These are phyloP conservation scores for Falco naumanni DNA, from an alignment of 2,797 vertebrate genomes.

Conservation along the genomic window DNA sequence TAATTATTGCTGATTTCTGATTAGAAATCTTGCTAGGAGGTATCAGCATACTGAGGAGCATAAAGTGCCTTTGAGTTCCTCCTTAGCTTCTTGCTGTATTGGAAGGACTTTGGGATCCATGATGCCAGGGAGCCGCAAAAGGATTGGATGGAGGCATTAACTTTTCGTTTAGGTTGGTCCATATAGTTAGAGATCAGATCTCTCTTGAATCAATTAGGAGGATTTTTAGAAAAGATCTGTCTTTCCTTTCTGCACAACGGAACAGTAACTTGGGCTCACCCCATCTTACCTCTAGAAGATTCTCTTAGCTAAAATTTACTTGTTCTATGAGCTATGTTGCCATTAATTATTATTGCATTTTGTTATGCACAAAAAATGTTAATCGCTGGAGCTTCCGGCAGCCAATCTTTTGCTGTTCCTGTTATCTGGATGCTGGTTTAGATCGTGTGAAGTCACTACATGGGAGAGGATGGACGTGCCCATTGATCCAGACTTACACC, in stretches of 20 bases:
- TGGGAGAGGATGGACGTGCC: background rate
- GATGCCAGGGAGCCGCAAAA: background rate
- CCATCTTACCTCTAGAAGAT: background rate
- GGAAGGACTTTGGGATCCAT: background rate
- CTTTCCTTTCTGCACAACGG: background rate
- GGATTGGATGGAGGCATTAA: background rate
- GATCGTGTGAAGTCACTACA: background rate
- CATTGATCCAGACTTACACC: background rate
- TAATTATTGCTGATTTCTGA: background rate
- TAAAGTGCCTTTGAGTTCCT: background rate
- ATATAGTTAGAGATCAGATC: background rate
- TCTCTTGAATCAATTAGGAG: background rate
- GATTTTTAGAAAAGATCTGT: background rate
- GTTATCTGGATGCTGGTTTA: background rate
- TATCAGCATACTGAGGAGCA: background rate
- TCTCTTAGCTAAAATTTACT: background rate
- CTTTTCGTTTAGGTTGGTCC: background rate
- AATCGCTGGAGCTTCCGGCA: background rate
- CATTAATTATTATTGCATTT: background rate
- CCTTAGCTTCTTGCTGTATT: background rate
- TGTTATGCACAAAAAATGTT: background rate
- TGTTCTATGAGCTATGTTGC: background rate
- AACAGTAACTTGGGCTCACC: background rate
- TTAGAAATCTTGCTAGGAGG: background rate
- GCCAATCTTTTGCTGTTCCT: background rate